These are phyloP conservation scores for Leucosticte australis DNA, from an alignment of 2,113 vertebrate species.

Conservation along the genomic window DNA sequence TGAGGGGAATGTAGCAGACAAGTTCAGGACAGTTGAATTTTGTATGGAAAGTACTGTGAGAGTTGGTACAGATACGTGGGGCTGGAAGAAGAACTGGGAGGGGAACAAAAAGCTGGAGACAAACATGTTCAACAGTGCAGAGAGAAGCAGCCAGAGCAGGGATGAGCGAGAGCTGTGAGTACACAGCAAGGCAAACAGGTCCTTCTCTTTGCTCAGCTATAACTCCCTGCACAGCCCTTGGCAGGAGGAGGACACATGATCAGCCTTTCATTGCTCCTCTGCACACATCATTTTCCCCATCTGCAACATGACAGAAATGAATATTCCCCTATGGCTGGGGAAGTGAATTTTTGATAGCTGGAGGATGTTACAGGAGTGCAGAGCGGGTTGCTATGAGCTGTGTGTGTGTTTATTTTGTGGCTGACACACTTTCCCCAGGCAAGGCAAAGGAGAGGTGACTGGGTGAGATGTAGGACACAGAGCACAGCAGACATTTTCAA, in stretches of 20 bases:
- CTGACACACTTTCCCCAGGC: background rate
- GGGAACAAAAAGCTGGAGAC: background rate
- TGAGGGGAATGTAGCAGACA: background rate
- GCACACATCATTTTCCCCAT: background rate
- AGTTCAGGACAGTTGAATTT: background rate
- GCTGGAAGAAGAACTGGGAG: background rate
- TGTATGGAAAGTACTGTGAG: background rate
- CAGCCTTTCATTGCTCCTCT: background rate
- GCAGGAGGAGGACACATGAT: background rate
- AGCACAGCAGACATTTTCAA: background rate
- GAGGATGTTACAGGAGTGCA: background rate
- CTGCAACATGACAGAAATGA: constrained; percentile 7
- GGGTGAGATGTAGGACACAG: background rate
- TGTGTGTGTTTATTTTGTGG: background rate
- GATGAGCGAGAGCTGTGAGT: background rate
- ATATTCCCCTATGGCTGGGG: background rate
- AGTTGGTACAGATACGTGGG: background rate
- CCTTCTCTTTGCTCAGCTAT: background rate
- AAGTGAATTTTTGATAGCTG: background rate
- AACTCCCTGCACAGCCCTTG: background rate
- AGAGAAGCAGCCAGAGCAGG: background rate
- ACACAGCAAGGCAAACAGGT: background rate
- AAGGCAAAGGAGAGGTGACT: background rate
- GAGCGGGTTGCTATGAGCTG: background rate
- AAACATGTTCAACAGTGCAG: background rate